phyloP scores from a whole-genome alignment of 2,797 vertebrate genomes.

The Thamnophis elegans region DNA sequence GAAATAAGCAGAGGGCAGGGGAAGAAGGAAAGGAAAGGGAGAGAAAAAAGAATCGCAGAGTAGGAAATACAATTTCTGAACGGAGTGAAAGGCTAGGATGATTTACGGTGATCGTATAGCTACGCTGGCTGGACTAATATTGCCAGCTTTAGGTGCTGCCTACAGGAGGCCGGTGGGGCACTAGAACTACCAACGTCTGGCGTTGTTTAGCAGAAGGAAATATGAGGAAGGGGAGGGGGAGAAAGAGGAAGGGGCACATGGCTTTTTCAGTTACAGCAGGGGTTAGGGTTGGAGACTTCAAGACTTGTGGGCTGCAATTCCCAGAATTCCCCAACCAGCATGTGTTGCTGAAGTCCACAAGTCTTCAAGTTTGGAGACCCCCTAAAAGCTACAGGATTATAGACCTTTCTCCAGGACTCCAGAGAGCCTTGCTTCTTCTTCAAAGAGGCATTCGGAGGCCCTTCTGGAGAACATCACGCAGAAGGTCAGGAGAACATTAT shows the following conservation, averaged over 20 bases:
- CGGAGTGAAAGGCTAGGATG: neutral
- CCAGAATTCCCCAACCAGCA: neutral
- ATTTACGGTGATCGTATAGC: neutral
- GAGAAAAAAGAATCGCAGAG: neutral
- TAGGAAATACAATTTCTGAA: neutral
- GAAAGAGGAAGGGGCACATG: neutral
- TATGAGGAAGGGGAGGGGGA: accelerated
- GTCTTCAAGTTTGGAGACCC: neutral
- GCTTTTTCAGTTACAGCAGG: accelerated
- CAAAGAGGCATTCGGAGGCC: neutral
- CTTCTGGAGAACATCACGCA: neutral
- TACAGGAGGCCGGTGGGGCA: neutral
- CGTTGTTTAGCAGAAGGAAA: neutral
- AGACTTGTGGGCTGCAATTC: neutral
- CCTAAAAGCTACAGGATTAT: neutral
- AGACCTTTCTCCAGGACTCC: neutral
- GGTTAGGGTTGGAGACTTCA: neutral
- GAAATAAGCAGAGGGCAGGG: constrained; percentile 43
- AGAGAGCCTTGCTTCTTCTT: neutral
- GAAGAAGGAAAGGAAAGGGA: neutral
- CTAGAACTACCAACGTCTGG: neutral
- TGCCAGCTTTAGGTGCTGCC: neutral
- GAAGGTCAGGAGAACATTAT: neutral
- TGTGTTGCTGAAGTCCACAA: neutral
- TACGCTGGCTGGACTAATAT: neutral